Conservation (phyloP, 2,113 vertebrate genomes). For the Sinocyclocheilus anshuiensis region DNA sequence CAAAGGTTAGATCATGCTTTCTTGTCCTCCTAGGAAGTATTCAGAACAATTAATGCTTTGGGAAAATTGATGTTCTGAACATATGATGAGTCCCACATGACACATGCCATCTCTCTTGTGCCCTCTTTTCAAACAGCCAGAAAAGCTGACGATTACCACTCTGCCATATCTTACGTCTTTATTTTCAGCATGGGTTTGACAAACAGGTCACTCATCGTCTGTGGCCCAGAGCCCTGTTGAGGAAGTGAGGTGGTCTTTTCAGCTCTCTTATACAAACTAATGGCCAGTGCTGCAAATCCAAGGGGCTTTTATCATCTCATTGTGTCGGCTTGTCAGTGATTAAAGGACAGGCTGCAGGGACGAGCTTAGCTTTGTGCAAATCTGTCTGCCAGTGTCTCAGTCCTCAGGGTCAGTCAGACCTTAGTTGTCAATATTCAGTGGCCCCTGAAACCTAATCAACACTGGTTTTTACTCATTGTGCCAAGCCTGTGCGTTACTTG, state of each 20-base stretch:
- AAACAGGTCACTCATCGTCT: background rate
- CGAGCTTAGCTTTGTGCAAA: slow-evolving; percentile 20
- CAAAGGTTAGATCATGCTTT: background rate
- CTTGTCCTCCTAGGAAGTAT: background rate
- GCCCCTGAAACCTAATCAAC: background rate
- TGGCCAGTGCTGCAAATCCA: slow-evolving; percentile 67
- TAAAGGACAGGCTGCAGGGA: slow-evolving; percentile 58
- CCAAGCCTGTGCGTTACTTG: background rate
- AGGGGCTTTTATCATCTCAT: slow-evolving; percentile 69
- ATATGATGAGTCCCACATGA: background rate
- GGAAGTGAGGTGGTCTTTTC: slow-evolving; percentile 56
- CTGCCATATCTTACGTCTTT: background rate
- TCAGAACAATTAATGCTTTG: background rate
- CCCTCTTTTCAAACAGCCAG: background rate
- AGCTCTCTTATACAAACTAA: slow-evolving; percentile 63
- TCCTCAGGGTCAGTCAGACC: background rate
- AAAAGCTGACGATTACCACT: slow-evolving; percentile 28
- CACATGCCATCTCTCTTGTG: background rate
- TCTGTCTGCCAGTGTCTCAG: background rate
- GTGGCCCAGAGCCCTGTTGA: background rate
- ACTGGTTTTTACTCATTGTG: background rate
- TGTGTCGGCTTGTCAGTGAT: slow-evolving; percentile 63
- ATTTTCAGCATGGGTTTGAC: background rate
- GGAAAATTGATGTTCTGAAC: background rate
- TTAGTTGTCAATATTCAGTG: background rate